phyloP scores from a whole-genome alignment of 2,113 vertebrate genomes.

The Poecile atricapillus region DNA sequence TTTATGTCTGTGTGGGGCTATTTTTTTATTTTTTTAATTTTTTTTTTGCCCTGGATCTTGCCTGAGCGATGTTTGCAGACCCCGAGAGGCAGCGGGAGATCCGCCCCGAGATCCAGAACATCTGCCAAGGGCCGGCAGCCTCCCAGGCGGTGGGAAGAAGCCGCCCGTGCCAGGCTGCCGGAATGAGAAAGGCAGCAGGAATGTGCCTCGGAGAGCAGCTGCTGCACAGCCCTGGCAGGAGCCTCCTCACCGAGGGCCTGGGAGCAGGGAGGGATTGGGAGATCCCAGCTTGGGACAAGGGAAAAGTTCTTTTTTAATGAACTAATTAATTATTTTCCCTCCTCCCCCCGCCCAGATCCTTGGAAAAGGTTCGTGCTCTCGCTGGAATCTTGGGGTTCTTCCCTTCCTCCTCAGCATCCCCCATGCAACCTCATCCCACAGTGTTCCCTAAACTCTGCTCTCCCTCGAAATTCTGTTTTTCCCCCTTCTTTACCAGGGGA shows the following conservation, averaged over 20 bases:
- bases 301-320: background rate
- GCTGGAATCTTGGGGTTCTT: background rate
- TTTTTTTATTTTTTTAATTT: too few species aligned
- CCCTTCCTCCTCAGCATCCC: background rate
- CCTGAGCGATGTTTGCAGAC: conserved; percentile 73
- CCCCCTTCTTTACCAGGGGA: background rate
- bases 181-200: conserved; percentile 90
- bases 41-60: conserved; percentile 50
- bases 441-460: background rate
- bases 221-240: conserved; percentile 76
- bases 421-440: accelerated
- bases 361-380: background rate
- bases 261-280: background rate
- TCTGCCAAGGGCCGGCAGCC: conserved; percentile 84
- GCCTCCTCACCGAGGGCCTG: background rate
- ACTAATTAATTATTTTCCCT: too few species aligned
- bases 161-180: conserved; percentile 78
- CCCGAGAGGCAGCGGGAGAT: conserved; percentile 75
- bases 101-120: conserved; percentile 79
- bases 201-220: conserved; percentile 88
- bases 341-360: background rate
- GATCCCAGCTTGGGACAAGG: background rate
- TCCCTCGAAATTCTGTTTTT: background rate
- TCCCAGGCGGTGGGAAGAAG: conserved; percentile 86
- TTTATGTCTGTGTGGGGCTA: background rate